A percentile compares a stretch with the other conserved stretches of the same genome.
Conservation (phyloP, 2,888 invertebrate species). For the Pandemis cinnamomeana region DNA sequence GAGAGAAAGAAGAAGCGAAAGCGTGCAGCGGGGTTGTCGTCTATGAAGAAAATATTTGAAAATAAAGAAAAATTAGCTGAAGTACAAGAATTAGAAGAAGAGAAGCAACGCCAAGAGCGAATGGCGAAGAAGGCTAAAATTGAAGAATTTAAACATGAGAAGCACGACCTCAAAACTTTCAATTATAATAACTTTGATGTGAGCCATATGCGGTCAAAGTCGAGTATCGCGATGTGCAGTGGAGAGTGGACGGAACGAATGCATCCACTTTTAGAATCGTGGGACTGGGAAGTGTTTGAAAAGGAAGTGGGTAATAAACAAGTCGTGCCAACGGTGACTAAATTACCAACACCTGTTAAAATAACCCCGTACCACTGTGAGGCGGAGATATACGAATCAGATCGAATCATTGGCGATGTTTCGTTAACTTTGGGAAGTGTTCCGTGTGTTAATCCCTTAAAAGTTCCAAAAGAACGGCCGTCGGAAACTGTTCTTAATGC, state of each 20-base stretch:
- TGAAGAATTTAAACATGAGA: slow-evolving; percentile 76
- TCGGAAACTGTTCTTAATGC: slow-evolving; percentile 73
- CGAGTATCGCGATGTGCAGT: slow-evolving; percentile 77
- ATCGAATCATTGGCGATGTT: slow-evolving; percentile 79
- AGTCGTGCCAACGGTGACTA: slow-evolving; percentile 73
- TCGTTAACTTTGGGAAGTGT: slow-evolving; percentile 85
- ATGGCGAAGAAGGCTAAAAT: slow-evolving; percentile 75
- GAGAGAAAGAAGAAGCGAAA: slow-evolving; percentile 84
- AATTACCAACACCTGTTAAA: slow-evolving; percentile 79
- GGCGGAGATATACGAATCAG: slow-evolving; percentile 79
- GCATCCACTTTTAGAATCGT: slow-evolving; percentile 86
- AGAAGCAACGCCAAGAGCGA: slow-evolving; percentile 73
- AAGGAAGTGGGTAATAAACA: slow-evolving; percentile 82
- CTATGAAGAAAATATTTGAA: slow-evolving; percentile 90
- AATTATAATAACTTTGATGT: slow-evolving; percentile 77
- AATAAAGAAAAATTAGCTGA: slow-evolving; percentile 89
- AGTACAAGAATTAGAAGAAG: slow-evolving; percentile 84
- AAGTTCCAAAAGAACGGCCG: slow-evolving; percentile 82
- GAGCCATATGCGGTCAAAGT: slow-evolving; percentile 80
- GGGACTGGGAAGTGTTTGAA: slow-evolving; percentile 87
- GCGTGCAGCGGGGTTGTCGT: slow-evolving; percentile 86
- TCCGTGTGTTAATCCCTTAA: slow-evolving; percentile 86
- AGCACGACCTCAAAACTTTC: slow-evolving; percentile 76
- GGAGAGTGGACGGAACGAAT: slow-evolving; percentile 86
- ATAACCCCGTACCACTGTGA: slow-evolving; percentile 79